These are phyloP conservation scores for Hemitrygon akajei DNA, from an alignment of 2,797 vertebrate species.

Conservation along the genomic window DNA sequence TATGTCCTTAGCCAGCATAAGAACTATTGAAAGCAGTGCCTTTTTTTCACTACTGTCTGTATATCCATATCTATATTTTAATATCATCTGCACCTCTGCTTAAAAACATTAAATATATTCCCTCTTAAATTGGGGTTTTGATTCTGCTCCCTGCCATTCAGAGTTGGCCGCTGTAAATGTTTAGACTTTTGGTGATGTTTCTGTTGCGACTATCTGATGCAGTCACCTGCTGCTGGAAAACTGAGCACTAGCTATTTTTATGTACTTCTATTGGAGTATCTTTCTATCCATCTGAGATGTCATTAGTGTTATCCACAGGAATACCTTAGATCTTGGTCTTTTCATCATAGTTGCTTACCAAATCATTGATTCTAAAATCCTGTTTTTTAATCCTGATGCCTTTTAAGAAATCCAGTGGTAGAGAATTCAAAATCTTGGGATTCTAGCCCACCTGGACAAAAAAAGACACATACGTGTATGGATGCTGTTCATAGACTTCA, in stretches of 20 bases:
- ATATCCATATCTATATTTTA: neutral
- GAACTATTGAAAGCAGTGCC: no score
- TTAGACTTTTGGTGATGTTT: neutral
- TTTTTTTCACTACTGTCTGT: no score
- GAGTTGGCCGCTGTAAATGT: neutral
- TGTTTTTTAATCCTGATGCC: neutral
- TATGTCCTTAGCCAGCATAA: no score
- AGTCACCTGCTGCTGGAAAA: neutral
- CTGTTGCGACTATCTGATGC: neutral
- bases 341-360: neutral
- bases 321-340: neutral
- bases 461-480: no score
- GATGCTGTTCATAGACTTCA: no score
- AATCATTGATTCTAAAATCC: neutral
- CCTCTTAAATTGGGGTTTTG: neutral
- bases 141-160: neutral
- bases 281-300: neutral
- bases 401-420: neutral
- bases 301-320: neutral
- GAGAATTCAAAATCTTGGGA: neutral
- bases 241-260: neutral
- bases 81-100: neutral
- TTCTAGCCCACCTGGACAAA: no score
- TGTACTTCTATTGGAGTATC: no score
- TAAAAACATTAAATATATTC: no score